These are phyloP conservation scores for Strigops habroptila DNA, from an alignment of 2,113 vertebrate species.

Conservation along the genomic window DNA sequence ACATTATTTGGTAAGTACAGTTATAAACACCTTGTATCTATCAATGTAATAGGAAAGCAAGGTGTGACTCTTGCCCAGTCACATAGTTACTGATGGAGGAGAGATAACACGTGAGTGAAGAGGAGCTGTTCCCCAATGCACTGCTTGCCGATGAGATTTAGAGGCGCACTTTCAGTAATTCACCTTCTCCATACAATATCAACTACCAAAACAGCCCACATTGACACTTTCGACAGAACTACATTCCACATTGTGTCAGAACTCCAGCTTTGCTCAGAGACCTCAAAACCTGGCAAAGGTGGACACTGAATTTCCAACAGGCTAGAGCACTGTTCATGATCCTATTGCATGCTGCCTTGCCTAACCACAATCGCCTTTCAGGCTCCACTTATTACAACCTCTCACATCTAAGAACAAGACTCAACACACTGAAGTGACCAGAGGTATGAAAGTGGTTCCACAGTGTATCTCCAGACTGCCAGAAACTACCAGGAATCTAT, in stretches of 20 bases:
- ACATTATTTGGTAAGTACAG: background rate
- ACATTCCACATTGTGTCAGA: background rate
- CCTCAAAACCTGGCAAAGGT: background rate
- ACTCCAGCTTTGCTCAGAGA: background rate
- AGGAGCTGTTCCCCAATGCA: accelerated
- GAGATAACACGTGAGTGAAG: accelerated
- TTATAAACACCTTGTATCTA: background rate
- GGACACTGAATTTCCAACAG: background rate
- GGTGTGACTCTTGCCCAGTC: background rate
- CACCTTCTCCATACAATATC: background rate
- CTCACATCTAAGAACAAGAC: background rate
- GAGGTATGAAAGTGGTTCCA: background rate
- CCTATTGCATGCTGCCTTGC: background rate
- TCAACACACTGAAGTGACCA: background rate
- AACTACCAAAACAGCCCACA: background rate
- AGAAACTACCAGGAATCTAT: background rate
- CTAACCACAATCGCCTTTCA: background rate
- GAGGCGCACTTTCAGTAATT: background rate
- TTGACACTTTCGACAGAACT: background rate
- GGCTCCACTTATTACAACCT: background rate
- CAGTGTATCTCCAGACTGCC: background rate
- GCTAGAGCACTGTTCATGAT: background rate
- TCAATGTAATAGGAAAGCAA: background rate
- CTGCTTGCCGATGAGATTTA: background rate
- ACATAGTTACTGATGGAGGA: background rate